phyloP scores from a whole-genome alignment of 2,797 vertebrate species.

The Ambastaia sidthimunki region DNA sequence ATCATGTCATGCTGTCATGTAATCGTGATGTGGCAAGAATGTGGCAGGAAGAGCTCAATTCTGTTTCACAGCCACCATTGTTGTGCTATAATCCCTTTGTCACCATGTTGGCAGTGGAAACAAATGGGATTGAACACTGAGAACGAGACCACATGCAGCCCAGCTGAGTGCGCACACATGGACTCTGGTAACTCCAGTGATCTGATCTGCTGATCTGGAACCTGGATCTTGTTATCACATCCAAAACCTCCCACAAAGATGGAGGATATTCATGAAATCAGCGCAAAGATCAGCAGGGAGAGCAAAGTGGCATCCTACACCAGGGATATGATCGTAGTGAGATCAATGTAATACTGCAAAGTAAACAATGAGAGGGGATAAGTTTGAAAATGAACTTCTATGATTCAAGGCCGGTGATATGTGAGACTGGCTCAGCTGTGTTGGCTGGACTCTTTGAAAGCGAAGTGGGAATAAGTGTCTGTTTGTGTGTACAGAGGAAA shows the following conservation, averaged over 20 bases:
- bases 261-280: constrained; percentile 33
- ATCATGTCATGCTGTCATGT: constrained; percentile 4
- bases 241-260: constrained; percentile 40
- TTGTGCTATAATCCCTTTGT: constrained; percentile 17
- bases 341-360: neutral
- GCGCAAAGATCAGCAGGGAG: neutral
- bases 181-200: constrained; percentile 19
- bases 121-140: constrained; percentile 18
- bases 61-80: constrained; percentile 23
- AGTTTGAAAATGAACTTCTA: constrained; percentile 18
- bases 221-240: constrained; percentile 33
- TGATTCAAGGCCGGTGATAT: constrained; percentile 24
- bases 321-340: neutral
- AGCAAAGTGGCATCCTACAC: constrained; percentile 1
- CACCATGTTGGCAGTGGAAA: constrained; percentile 15
- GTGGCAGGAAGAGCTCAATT: constrained; percentile 36
- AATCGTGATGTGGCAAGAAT: constrained; percentile 14
- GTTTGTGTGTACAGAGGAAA: constrained; percentile 41
- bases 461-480: constrained; percentile 30
- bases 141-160: constrained; percentile 40
- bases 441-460: constrained; percentile 39
- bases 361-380: constrained; percentile 13
- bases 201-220: constrained; percentile 19
- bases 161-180: constrained; percentile 47
- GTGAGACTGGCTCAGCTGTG: constrained; percentile 39